These are phyloP conservation scores for Podarcis siculus DNA, from an alignment of 2,797 vertebrate species.

Conservation along the genomic window DNA sequence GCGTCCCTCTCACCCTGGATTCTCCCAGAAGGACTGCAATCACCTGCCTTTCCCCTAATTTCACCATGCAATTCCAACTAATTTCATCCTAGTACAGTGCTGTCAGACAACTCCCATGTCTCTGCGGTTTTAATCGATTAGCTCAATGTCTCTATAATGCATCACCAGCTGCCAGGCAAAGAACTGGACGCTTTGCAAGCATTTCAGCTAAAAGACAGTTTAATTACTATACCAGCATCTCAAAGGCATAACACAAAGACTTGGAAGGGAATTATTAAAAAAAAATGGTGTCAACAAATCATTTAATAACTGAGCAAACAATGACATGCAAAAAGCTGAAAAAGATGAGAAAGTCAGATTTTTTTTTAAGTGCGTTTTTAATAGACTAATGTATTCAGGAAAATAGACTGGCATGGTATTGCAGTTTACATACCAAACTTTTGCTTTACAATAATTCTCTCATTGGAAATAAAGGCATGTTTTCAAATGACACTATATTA, in stretches of 20 bases:
- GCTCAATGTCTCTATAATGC: conserved; percentile 93
- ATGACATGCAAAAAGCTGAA: conserved; percentile 73
- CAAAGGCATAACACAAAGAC: conserved; percentile 80
- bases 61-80: conserved; percentile 86
- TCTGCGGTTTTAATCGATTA: conserved; percentile 93
- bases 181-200: conserved; percentile 83
- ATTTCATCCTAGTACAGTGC: conserved; percentile 90
- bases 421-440: conserved; percentile 59
- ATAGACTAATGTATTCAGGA: conserved; percentile 68
- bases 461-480: conserved; percentile 45
- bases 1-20: conserved; percentile 83
- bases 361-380: conserved; percentile 63
- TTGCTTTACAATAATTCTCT: conserved; percentile 51
- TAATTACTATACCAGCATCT: conserved; percentile 89
- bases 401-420: conserved; percentile 61
- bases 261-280: conserved; percentile 79
- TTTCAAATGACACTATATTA: conserved; percentile 50
- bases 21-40: conserved; percentile 86
- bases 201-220: conserved; percentile 87
- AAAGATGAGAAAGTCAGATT: conserved; percentile 73
- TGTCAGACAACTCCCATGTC: conserved; percentile 92
- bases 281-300: conserved; percentile 82
- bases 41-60: conserved; percentile 85
- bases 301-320: conserved; percentile 76
- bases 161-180: conserved; percentile 90